phyloP scores from a whole-genome alignment of 2,797 vertebrate species.

The Fistularia tabacaria region DNA sequence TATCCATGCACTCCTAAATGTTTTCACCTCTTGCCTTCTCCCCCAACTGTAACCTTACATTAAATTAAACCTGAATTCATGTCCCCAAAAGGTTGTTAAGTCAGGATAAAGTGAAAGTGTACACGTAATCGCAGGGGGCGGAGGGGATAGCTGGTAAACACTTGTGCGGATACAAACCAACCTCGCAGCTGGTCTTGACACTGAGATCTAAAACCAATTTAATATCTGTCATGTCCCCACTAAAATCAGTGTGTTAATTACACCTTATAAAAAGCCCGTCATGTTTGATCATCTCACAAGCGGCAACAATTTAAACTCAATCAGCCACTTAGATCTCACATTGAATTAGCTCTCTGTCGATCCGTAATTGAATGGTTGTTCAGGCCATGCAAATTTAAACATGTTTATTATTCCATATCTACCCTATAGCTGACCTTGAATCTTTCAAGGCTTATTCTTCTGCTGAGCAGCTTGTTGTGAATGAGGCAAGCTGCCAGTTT shows the following conservation, averaged over 20 bases:
- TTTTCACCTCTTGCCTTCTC: no score
- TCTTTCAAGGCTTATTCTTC: conserved; percentile 45
- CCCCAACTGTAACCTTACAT: no score
- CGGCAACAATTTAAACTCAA: conserved; percentile 71
- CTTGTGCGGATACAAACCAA: no score
- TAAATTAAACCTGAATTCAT: no score
- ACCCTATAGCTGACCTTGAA: conserved; percentile 62
- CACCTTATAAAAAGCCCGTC: conserved; percentile 80
- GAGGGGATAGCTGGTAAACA: no score
- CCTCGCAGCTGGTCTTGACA: conserved; percentile 25
- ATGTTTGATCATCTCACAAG: conserved; percentile 74
- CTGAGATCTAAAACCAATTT: conserved; percentile 76
- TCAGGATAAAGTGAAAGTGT: no score
- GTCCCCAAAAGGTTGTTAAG: no score
- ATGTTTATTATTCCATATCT: conserved; percentile 56
- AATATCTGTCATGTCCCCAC: conserved; percentile 80
- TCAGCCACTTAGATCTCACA: conserved; percentile 62
- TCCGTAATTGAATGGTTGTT: conserved; percentile 56
- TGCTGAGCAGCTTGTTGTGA: conserved; percentile 43
- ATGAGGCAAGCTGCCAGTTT: conserved; percentile 47
- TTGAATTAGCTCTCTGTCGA: conserved; percentile 56
- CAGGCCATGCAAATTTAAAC: conserved; percentile 48
- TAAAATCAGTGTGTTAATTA: conserved; percentile 79
- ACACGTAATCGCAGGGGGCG: no score
- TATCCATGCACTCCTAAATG: no score